Percentiles rank a stretch among this genome's conserved stretches.
These are phyloP conservation scores for Siniperca undulata DNA, from an alignment of 2,797 vertebrate species.

Conservation along the genomic window DNA sequence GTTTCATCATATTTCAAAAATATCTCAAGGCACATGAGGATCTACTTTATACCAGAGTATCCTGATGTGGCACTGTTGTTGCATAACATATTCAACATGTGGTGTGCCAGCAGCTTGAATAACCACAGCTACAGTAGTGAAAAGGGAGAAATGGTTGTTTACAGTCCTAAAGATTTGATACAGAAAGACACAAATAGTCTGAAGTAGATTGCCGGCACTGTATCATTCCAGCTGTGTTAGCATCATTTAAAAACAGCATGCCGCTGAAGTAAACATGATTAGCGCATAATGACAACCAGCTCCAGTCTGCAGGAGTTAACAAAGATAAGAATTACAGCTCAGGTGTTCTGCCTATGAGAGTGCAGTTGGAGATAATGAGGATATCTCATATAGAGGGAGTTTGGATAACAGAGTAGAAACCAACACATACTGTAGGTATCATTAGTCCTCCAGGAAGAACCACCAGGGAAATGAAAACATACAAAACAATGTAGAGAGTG, in stretches of 20 bases:
- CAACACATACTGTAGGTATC: conserved; percentile 25
- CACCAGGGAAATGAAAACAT: conserved; percentile 31
- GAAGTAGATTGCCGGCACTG: conserved; percentile 18
- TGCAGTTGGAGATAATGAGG: conserved; percentile 48
- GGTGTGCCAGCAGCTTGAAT: not conserved
- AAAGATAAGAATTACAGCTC: conserved; percentile 53
- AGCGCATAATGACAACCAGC: conserved; percentile 48
- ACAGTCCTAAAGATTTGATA: conserved; percentile 4
- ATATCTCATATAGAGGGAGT: conserved; percentile 13
- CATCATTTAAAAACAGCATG: conserved; percentile 58
- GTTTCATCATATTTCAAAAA: not conserved
- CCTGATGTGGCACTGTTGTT: not conserved
- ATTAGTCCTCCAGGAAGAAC: conserved; percentile 32
- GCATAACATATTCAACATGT: conserved; percentile 6
- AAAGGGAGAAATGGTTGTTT: conserved; percentile 15
- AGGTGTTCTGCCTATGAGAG: conserved; percentile 51
- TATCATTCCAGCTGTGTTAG: conserved; percentile 46
- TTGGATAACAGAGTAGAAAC: conserved; percentile 31
- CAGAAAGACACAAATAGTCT: conserved; percentile 27
- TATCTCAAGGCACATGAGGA: not conserved
- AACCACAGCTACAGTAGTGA: not conserved
- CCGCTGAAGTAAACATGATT: conserved; percentile 52
- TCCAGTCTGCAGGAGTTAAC: conserved; percentile 52
- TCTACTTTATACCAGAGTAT: not conserved
- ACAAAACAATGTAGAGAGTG: conserved; percentile 24